Evolutionary conservation across 30 jellyfish, hydroid and myxozoan genomes (phyloP), one percentile per base, ranked within the genome.

Genomic region (Aurelia aurita): DNA sequence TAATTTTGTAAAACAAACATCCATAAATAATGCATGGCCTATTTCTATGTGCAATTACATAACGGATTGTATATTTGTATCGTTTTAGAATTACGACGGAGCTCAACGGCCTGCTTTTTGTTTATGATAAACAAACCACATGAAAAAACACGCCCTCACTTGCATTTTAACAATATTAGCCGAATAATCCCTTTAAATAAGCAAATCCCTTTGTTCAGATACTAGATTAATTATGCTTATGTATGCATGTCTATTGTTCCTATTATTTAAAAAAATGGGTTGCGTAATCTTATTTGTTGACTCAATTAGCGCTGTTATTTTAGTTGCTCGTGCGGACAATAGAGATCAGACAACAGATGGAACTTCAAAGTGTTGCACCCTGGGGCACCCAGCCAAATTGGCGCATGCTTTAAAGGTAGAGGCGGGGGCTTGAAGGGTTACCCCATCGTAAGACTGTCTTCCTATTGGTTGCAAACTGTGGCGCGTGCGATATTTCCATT

Each of bases 201-300:
- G 43, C 22, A 59, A 58, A 57, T 29, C 16, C 63, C 79, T 28
- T 58, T 77, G 79, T 14, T 12, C 14, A 2, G 1, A 54, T 31
- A 77, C 47, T 34, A 60, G 88, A 77, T 77, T 77, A 61, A 77
- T 77, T 60, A 77, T 58, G 88, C 28, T 77, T 77, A 77, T 32
- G 76, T 55, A 16, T 59, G 88, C 88, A 11, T 29, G 62, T 57
- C 72, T 61, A 77, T 77, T 77, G 79, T 59, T 23, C 23, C 15
- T 8, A 19, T 75, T 58, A 10, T 54, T 13, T 27, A 54, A 23
- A 59, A 43, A 70, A 77, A 77, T 0, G 16, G 65, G 2, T 4
- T 14, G 65, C 23, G 11, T 77, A 77, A 60, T 77, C 88, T 16
- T 22, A 35, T 77, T 77, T 61, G 21, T 23, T 62, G 57, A 77